These are phyloP conservation scores for Liasis olivaceus DNA, from an alignment of 2,797 vertebrate genomes.

Conservation along the genomic window DNA sequence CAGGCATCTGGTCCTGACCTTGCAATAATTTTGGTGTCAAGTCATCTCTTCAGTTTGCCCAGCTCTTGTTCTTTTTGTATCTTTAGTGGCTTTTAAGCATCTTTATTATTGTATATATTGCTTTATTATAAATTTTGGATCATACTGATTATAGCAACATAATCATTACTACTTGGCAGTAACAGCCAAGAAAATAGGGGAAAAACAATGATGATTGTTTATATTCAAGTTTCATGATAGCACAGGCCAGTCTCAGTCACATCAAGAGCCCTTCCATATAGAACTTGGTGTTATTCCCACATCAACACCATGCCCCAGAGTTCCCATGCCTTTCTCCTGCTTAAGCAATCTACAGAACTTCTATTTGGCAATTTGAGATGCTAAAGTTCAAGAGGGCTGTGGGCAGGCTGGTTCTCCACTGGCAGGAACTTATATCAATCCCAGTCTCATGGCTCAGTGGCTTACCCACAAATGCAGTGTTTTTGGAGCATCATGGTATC, in stretches of 20 bases:
- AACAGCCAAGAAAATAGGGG: constrained; percentile 15
- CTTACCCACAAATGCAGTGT: background rate
- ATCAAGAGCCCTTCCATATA: background rate
- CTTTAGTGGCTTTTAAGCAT: background rate
- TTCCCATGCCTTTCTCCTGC: background rate
- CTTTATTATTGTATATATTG: no score
- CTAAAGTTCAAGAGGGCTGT: background rate
- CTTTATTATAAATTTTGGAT: background rate
- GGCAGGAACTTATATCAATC: background rate
- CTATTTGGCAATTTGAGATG: background rate
- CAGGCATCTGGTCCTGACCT: no score
- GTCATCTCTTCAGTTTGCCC: no score
- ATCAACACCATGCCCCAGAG: background rate
- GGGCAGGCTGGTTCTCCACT: background rate
- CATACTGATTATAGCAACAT: background rate
- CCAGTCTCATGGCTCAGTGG: background rate
- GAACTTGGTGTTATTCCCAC: background rate
- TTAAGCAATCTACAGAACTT: background rate
- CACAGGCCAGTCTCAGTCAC: background rate
- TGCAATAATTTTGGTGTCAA: no score
- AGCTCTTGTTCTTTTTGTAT: no score
- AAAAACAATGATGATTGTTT: constrained; percentile 24
- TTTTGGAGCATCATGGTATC: background rate
- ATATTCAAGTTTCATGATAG: background rate
- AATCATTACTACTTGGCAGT: constrained; percentile 15